Evolutionary conservation across 2,888 invertebrate species (phyloP), one percentile per base, ranked within the genome.

Genomic region (Drepanosiphum platanoidis): DNA sequence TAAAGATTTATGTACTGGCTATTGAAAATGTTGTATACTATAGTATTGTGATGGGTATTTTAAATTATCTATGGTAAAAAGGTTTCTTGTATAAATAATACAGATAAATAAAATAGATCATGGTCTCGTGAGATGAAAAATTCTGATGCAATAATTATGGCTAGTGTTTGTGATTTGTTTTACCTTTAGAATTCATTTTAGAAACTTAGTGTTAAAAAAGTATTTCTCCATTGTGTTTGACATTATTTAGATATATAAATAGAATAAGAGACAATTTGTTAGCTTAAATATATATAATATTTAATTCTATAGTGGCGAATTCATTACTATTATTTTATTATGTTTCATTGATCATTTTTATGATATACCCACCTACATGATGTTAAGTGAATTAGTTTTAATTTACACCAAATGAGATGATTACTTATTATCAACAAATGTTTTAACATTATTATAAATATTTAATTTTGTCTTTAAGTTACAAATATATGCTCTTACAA

Each of bases 381-480:
- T n/a, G n/a, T n/a, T n/a, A n/a, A n/a, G n/a, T n/a, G n/a, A n/a
- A 52, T 52, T 52, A 52, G 52, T 52, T 18, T 52, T 52, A 22
- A 22, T 22, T 5, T 52, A 22, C n/a, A n/a, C n/a, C n/a, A n/a
- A n/a, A n/a, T n/a, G n/a, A n/a, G n/a, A n/a, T n/a, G n/a, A n/a
- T n/a, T n/a, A n/a, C n/a, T n/a, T n/a, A n/a, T n/a, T n/a, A n/a
- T n/a, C n/a, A n/a, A n/a, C n/a, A 18, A 39, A 39, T 39, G 22
- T 70, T 39, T 36, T n/a, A 39, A 70, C 39, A 72, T 42, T 27
- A 72, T 72, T 72, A 30, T 42, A 42, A 72, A 42, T 4, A 42
- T 30, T 72, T 27, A 39, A 42, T 42, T 36, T 8, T 42, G 13
- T 30, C 5, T 30, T 27, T 42, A 72, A 72, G 9, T 72, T 42